Evolutionary conservation across 2,888 invertebrate genomes (phyloP).

Genomic region (Tinea trinotella): DNA sequence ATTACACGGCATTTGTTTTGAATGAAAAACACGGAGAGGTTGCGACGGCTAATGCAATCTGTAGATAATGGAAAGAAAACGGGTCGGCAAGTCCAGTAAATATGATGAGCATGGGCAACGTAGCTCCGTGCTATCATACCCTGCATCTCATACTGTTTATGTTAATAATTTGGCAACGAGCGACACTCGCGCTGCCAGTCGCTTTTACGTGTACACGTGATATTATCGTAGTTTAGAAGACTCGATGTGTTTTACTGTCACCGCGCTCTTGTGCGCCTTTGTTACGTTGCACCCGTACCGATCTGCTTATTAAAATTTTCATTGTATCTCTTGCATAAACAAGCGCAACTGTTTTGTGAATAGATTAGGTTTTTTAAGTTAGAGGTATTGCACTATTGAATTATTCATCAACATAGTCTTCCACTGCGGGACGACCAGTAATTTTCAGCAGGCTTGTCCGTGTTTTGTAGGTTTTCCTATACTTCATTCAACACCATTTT

Average conservation of each 20-base stretch:
- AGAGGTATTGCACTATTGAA: no score
- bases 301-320: conserved; percentile 8
- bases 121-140: conserved; percentile 10
- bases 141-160: conserved; percentile 31
- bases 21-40: neutral
- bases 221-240: conserved; percentile 26
- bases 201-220: conserved; percentile 21
- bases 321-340: conserved; percentile 1
- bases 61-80: conserved; percentile 4
- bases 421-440: no score
- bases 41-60: neutral
- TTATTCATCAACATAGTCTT: no score
- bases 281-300: neutral
- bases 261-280: conserved; percentile 2
- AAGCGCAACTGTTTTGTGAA: no score
- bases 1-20: neutral
- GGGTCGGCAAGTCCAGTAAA: conserved; percentile 11
- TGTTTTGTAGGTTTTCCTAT: no score
- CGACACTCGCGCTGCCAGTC: conserved; percentile 26
- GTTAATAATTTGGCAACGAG: conserved; percentile 48
- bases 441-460: no score
- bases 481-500: no score
- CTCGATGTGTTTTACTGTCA: conserved; percentile 21
- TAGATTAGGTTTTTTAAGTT: no score
- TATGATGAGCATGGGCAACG: conserved; percentile 15